Evolutionary conservation across 2,797 vertebrate genomes (phyloP).

Genomic region (Philypnodon macrostomus): DNA sequence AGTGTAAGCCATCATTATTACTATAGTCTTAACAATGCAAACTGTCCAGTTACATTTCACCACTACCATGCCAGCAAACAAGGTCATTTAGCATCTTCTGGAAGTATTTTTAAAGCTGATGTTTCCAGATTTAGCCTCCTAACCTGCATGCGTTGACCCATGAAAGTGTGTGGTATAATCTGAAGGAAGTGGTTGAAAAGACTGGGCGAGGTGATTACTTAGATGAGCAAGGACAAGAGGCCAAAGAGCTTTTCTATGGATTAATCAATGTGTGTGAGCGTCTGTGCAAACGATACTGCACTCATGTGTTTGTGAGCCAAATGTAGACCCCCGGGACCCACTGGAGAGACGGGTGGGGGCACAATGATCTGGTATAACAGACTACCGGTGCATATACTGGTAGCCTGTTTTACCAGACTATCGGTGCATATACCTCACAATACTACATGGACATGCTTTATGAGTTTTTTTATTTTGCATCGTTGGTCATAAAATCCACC

Average conservation of each 20-base stretch:
- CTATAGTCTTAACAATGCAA: too few species aligned
- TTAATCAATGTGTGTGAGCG: conserved; percentile 58
- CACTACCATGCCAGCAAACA: too few species aligned
- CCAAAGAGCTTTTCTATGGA: conserved; percentile 57
- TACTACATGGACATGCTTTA: too few species aligned
- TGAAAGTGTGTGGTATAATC: conserved; percentile 17
- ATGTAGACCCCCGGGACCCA: conserved; percentile 42
- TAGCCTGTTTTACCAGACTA: too few species aligned
- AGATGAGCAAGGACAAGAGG: conserved; percentile 32
- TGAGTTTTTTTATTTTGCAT: too few species aligned
- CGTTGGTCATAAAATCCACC: too few species aligned
- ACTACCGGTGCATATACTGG: too few species aligned
- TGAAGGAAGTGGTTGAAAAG: conserved; percentile 39
- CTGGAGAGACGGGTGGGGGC: conserved; percentile 26
- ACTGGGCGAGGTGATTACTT: conserved; percentile 63
- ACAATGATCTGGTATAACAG: conserved; percentile 1
- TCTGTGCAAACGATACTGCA: conserved; percentile 44
- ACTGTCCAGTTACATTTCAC: too few species aligned
- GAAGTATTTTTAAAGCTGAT: conserved; percentile 43
- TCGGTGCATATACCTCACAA: too few species aligned
- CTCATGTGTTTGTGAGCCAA: conserved; percentile 45
- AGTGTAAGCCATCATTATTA: too few species aligned
- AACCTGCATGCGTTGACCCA: conserved; percentile 27
- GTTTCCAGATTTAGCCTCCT: conserved; percentile 16
- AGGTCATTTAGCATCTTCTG: too few species aligned